These are phyloP conservation scores for Amphipoea oculea DNA, from an alignment of 2,888 invertebrate genomes.

Conservation along the genomic window DNA sequence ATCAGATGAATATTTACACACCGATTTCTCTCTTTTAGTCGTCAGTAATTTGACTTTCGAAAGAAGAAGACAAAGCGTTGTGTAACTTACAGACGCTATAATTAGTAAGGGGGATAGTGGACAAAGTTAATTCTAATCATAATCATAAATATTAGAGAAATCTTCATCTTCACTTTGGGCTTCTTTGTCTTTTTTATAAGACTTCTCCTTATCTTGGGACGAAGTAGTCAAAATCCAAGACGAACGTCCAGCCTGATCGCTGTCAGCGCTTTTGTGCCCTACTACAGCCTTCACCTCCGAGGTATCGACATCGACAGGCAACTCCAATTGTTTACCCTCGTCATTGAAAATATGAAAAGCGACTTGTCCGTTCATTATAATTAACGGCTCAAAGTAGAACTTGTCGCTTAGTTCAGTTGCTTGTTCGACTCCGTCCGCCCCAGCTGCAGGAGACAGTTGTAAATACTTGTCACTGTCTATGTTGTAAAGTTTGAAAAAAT, in stretches of 20 bases:
- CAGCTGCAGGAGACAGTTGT: background rate
- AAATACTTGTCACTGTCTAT: slow-evolving; percentile 16
- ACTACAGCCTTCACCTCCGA: background rate
- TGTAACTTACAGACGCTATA: too few relatives aligned
- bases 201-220: background rate
- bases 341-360: slow-evolving; percentile 21
- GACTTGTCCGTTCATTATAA: slow-evolving; percentile 24
- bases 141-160: slow-evolving; percentile 21
- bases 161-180: slow-evolving; percentile 21
- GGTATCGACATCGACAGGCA: background rate
- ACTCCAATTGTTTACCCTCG: slow-evolving; percentile 2
- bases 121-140: slow-evolving; percentile 11
- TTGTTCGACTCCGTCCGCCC: background rate
- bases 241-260: background rate
- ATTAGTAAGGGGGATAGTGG: background rate
- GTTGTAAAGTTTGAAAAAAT: slow-evolving; percentile 31
- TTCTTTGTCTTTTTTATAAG: background rate
- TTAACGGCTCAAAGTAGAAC: slow-evolving; percentile 29
- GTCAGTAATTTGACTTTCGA: too few relatives aligned
- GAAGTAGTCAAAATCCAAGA: slow-evolving; percentile 16
- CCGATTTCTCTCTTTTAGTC: too few relatives aligned
- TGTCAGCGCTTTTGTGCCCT: background rate
- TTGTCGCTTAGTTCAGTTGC: slow-evolving; percentile 5
- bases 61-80: too few relatives aligned
- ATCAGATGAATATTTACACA: too few relatives aligned